Conservation (phyloP, 2,888 invertebrate genomes). For the Odontocerum albicorne region DNA sequence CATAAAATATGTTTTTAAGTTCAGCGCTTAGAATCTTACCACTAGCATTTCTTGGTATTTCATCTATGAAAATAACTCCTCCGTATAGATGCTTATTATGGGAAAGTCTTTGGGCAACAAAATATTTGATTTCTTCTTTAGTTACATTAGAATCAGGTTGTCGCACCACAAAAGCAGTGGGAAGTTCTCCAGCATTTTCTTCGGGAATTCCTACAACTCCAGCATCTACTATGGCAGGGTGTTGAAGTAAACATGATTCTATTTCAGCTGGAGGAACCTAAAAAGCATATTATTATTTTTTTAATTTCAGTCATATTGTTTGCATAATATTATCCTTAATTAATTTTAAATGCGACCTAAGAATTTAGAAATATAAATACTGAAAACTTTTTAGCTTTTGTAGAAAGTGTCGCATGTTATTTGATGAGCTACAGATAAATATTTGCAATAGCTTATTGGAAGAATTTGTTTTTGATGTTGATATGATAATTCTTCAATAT, state of each 20-base stretch:
- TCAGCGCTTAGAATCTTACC: not conserved
- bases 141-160: slow-evolving; percentile 42
- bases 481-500: no score
- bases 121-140: slow-evolving; percentile 44
- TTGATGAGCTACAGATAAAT: no score
- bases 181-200: slow-evolving; percentile 53
- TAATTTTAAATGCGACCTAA: no score
- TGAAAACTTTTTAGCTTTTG: no score
- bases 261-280: slow-evolving; percentile 57
- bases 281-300: no score
- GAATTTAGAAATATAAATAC: no score
- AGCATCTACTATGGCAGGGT: slow-evolving; percentile 58
- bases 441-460: no score
- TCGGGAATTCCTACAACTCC: slow-evolving; percentile 62
- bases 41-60: not conserved
- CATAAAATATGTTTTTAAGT: not conserved
- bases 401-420: no score
- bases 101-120: slow-evolving; percentile 43
- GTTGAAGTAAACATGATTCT: slow-evolving; percentile 59
- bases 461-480: no score
- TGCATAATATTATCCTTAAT: no score
- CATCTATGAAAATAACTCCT: not conserved
- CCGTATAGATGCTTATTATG: not conserved
- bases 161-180: slow-evolving; percentile 52
- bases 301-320: no score